A percentile compares a stretch with the other conserved stretches of the same genome.
These are phyloP conservation scores for Horisme vitalbata DNA, from an alignment of 2,888 invertebrate species.

Conservation along the genomic window DNA sequence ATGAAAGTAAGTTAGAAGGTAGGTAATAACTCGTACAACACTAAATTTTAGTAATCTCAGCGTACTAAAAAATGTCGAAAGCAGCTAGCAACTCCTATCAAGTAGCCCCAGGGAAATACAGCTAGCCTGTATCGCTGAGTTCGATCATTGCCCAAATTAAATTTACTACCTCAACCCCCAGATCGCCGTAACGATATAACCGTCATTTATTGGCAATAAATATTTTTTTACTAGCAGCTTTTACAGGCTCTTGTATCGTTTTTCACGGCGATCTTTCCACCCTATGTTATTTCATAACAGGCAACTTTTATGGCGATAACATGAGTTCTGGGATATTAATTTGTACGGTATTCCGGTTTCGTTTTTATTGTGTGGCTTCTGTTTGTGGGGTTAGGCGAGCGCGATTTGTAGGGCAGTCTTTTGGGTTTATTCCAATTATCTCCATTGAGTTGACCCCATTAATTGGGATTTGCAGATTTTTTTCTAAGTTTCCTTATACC, in stretches of 20 bases:
- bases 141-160: slow-evolving; percentile 65
- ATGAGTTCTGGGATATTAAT: slow-evolving; percentile 43
- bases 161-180: slow-evolving; percentile 62
- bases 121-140: slow-evolving; percentile 40
- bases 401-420: slow-evolving; percentile 7
- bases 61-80: slow-evolving; percentile 8
- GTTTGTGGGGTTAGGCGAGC: slow-evolving; percentile 6
- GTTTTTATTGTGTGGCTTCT: slow-evolving; percentile 17
- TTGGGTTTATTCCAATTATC: too few relatives aligned
- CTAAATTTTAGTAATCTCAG: slow-evolving; percentile 4
- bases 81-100: slow-evolving; percentile 28
- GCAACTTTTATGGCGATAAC: slow-evolving; percentile 43
- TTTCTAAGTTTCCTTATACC: too few relatives aligned
- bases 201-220: slow-evolving; percentile 70
- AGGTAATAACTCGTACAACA: too few relatives aligned
- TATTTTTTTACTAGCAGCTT: slow-evolving; percentile 68
- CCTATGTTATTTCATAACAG: slow-evolving; percentile 49
- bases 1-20: too few relatives aligned
- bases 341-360: slow-evolving; percentile 32
- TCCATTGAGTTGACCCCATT: too few relatives aligned
- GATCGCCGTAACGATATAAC: slow-evolving; percentile 62
- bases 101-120: slow-evolving; percentile 49
- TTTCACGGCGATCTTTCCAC: slow-evolving; percentile 49
- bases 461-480: too few relatives aligned
- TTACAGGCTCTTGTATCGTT: slow-evolving; percentile 47